phyloP scores from a whole-genome alignment of 2,113 vertebrate species.

The Eonycteris spelaea region DNA sequence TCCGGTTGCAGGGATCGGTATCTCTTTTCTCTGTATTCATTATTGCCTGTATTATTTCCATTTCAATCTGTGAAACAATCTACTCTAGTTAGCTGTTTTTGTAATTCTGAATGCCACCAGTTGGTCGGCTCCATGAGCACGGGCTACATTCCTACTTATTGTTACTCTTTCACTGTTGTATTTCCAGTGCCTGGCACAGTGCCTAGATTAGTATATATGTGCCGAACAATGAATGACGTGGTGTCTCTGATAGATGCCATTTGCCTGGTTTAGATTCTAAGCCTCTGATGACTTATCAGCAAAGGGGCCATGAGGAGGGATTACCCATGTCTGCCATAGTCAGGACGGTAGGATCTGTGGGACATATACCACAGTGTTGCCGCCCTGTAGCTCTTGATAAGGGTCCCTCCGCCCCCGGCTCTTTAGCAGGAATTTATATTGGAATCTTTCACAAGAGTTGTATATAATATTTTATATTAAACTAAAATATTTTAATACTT shows the following conservation, averaged over 20 bases:
- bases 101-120: not conserved
- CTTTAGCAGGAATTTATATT: not conserved
- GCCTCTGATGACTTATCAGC: not conserved
- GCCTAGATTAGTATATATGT: not conserved
- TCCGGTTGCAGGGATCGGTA: not conserved
- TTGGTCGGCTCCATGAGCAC: not conserved
- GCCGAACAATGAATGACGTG: not conserved
- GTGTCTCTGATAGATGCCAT: not conserved
- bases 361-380: fast-evolving
- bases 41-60: not conserved
- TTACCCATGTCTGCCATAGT: not conserved
- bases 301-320: not conserved
- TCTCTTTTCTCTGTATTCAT: not conserved
- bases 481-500: not conserved
- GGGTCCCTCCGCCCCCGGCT: fast-evolving
- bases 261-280: not conserved
- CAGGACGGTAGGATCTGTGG: not conserved
- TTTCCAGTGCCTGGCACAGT: not conserved
- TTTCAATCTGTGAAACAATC: not conserved
- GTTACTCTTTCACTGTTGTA: not conserved
- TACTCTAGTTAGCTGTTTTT: not conserved
- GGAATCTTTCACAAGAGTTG: not conserved
- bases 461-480: not conserved
- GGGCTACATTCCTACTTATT: not conserved
- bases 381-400: not conserved